Conservation (phyloP, 2,113 vertebrate species). For the Dolichallabes microphthalmus region DNA sequence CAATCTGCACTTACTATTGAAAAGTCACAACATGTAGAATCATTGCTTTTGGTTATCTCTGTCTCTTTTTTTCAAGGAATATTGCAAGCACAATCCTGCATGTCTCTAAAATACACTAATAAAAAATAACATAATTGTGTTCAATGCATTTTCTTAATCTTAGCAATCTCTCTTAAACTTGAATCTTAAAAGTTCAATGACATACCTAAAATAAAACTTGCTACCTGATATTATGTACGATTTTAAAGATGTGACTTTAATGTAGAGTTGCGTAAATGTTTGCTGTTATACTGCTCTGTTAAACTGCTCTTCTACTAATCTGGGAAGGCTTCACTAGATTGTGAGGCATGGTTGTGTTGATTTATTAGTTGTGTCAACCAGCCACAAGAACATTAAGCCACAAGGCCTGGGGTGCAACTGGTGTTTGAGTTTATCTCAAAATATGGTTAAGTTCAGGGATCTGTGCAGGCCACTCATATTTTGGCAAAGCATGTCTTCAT, state of each 20-base stretch:
- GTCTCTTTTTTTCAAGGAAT: background rate
- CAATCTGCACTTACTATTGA: background rate
- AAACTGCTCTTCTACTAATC: too few relatives aligned
- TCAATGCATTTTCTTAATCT: background rate
- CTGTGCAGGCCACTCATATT: too few relatives aligned
- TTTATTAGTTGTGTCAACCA: too few relatives aligned
- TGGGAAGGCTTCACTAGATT: too few relatives aligned
- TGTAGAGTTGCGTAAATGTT: background rate
- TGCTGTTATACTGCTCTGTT: too few relatives aligned
- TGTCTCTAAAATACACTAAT: background rate
- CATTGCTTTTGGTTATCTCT: background rate
- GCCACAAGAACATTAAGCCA: too few relatives aligned
- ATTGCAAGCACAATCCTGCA: background rate
- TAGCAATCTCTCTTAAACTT: background rate
- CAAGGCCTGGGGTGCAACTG: too few relatives aligned
- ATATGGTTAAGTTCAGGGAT: too few relatives aligned
- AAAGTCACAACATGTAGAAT: background rate
- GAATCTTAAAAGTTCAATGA: background rate
- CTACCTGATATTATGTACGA: background rate
- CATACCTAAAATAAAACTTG: background rate
- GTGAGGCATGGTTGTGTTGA: too few relatives aligned
- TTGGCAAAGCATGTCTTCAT: too few relatives aligned
- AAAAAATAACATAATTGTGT: background rate
- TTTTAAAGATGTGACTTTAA: background rate
- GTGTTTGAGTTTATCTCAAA: too few relatives aligned